Evolutionary conservation across 2,797 vertebrate genomes (phyloP).

Genomic region (Euphonia xanthogaster): DNA sequence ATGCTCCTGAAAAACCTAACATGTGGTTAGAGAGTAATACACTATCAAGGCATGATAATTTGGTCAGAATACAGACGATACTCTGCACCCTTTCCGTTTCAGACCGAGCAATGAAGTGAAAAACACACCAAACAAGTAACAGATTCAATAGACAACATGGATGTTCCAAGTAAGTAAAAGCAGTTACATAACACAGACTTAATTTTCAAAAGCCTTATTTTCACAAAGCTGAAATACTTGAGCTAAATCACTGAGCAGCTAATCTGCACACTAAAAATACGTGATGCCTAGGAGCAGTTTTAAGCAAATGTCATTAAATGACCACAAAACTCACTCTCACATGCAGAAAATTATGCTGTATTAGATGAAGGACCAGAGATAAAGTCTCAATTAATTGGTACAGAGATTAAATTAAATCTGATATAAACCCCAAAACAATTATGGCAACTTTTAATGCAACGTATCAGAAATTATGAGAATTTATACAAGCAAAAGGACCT

Average conservation of each 20-base stretch:
- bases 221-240: neutral
- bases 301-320: neutral
- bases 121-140: neutral
- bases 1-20: neutral
- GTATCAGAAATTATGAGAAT: neutral
- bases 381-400: neutral
- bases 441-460: neutral
- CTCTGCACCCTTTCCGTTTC: neutral
- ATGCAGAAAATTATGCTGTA: neutral
- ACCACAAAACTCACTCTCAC: neutral
- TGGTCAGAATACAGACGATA: neutral
- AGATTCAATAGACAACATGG: neutral
- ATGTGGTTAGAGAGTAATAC: rapidly evolving
- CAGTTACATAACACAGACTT: neutral
- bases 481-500: neutral
- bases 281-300: neutral
- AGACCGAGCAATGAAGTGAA: neutral
- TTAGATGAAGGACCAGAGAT: neutral
- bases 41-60: neutral
- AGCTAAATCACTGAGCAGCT: neutral
- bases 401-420: neutral
- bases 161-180: neutral
- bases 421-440: neutral
- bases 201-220: neutral
- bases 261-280: neutral